Conservation (phyloP, 53 echinoderm and acorn worm genomes). For the Apostichopus leukothele region DNA sequence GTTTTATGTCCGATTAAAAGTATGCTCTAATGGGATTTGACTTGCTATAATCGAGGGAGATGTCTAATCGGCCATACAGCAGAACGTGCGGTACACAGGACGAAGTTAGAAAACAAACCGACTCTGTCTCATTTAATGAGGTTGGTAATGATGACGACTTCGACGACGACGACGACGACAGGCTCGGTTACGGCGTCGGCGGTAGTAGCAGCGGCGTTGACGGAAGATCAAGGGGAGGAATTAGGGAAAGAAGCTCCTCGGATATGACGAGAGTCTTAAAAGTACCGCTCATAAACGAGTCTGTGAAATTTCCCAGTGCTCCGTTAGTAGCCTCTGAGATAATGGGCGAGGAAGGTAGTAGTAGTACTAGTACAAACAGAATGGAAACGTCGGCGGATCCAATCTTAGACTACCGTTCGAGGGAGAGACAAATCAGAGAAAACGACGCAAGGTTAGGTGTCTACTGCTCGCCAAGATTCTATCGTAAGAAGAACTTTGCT, state of each 20-base stretch:
- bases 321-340: constrained; percentile 14
- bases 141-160: neutral
- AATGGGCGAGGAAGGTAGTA: neutral
- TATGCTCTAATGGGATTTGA: neutral
- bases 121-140: neutral
- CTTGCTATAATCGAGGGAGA: neutral
- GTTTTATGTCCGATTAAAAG: constrained; percentile 5
- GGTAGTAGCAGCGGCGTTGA: neutral
- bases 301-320: constrained; percentile 34
- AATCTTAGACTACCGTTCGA: constrained; percentile 14
- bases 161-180: neutral
- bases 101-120: neutral
- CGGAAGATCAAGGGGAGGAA: neutral
- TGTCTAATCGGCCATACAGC: constrained; percentile 18
- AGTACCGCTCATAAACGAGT: neutral
- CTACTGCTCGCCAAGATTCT: constrained; percentile 86
- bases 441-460: constrained; percentile 75
- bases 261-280: constrained; percentile 20
- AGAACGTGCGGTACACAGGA: constrained; percentile 3
- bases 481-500: constrained; percentile 46
- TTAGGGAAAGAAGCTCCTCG: constrained; percentile 14
- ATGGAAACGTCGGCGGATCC: constrained; percentile 1
- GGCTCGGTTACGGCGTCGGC: neutral
- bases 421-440: constrained; percentile 1
- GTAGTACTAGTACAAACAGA: neutral